Evolutionary conservation across 1,140 invertebrate species (phyloP), one percentile per base, ranked within the genome.

Genomic region (Leptinotarsa lineolata): DNA sequence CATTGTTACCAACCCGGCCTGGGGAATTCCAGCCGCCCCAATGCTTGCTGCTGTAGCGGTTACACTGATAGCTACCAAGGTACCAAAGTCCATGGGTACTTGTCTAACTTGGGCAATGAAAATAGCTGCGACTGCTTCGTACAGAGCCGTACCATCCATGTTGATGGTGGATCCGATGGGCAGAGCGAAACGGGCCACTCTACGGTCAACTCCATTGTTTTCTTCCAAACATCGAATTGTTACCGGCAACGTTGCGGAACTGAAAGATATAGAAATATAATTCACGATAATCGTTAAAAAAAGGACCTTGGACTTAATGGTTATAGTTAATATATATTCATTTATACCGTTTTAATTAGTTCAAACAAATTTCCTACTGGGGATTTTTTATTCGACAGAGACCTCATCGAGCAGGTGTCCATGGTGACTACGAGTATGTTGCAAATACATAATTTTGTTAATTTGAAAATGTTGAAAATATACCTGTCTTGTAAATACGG

Each of bases 1-100:
- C 92, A 95, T 93, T 13, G 93, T 95, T 11, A 95, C 92, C 46
- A 94, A 82, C 68, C 91, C 92, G 44, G 94, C 94, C 81, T 95
- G 92, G 1, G 95, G 95, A 69, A 96, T 94, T 68, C 94, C 93
- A 39, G 95, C 94, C n/a, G 94, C 94, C 46, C 95, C 95, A 76
- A 96, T 95, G 80, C 92, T 93, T 2, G 94, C 94, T 59, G 93
- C 90, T 12, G 93, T 95, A n/a, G 94, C 91, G 4, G 93, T 94
- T 60, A 95, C 90, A 84, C 93, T 94, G 80, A 84, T 82, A 16
- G 83, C 82, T 21, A 84, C 76, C 44, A 82, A 87, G 75, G 91
- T 88, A 2, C 92, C 93, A 70, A 93, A 87, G 73, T 86, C 87
- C 54, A 95, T 86, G 45, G 84, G 72, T 6, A 91, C 84, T 58